phyloP scores from a whole-genome alignment of 2,113 vertebrate genomes.

The Paradisaea rubra region DNA sequence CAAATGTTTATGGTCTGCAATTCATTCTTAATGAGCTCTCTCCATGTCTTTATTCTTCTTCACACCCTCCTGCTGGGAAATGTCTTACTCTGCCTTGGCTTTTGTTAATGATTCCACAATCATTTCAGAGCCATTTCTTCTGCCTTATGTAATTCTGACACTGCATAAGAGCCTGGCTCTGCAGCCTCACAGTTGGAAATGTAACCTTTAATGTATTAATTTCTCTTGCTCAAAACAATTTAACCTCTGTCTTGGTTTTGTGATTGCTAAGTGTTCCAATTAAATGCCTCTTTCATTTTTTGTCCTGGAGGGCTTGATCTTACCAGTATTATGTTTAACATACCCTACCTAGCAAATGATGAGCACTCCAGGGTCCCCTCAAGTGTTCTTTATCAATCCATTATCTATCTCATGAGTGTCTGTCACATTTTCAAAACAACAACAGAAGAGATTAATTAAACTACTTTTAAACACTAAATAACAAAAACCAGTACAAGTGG shows the following conservation, averaged over 20 bases:
- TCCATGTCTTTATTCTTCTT: constrained; percentile 83
- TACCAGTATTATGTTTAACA: constrained; percentile 60
- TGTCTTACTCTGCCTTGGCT: constrained; percentile 81
- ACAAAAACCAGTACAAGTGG: constrained; percentile 14
- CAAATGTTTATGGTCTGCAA: constrained; percentile 88
- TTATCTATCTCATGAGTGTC: constrained; percentile 67
- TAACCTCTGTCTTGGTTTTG: constrained; percentile 85
- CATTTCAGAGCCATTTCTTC: constrained; percentile 82
- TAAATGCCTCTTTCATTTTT: constrained; percentile 78
- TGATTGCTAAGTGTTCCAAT: constrained; percentile 86
- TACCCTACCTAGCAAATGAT: constrained; percentile 51
- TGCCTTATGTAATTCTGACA: constrained; percentile 84
- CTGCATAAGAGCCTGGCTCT: constrained; percentile 72
- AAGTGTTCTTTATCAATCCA: constrained; percentile 55
- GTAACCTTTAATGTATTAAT: constrained; percentile 89
- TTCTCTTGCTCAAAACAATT: constrained; percentile 88
- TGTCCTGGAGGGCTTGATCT: constrained; percentile 77
- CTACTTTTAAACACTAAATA: constrained; percentile 52
- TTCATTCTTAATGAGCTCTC: constrained; percentile 89
- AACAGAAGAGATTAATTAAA: constrained; percentile 69
- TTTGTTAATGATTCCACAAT: constrained; percentile 84
- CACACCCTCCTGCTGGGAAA: constrained; percentile 82
- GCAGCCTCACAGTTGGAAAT: constrained; percentile 81
- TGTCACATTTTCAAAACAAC: constrained; percentile 64
- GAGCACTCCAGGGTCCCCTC: constrained; percentile 41